These are phyloP conservation scores for Polyploca ridens DNA, from an alignment of 2,888 invertebrate genomes.

Conservation along the genomic window DNA sequence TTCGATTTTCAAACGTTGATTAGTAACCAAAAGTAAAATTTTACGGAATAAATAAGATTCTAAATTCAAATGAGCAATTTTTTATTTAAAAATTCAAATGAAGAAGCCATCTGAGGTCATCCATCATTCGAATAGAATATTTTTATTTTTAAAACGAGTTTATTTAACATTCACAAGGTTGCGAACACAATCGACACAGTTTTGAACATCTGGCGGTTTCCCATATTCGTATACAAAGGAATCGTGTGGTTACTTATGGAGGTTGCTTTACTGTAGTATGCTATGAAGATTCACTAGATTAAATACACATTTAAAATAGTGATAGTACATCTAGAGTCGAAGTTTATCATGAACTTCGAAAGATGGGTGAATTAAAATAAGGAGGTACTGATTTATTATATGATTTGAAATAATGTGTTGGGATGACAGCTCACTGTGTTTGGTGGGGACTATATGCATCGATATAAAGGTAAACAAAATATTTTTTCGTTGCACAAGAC, in stretches of 20 bases:
- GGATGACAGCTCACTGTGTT: too few relatives aligned
- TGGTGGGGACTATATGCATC: too few relatives aligned
- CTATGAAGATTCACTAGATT: conserved; percentile 4
- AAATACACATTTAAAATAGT: background rate
- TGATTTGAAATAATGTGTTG: too few relatives aligned
- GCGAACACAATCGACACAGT: background rate
- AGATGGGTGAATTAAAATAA: too few relatives aligned
- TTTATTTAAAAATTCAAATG: background rate
- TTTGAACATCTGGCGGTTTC: conserved; percentile 7
- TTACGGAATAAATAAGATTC: background rate
- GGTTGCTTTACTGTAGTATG: background rate
- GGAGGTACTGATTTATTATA: too few relatives aligned
- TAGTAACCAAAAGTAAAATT: background rate
- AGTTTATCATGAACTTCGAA: too few relatives aligned
- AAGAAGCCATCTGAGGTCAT: background rate
- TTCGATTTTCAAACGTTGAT: background rate
- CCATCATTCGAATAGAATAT: background rate
- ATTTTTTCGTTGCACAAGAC: too few relatives aligned
- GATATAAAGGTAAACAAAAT: too few relatives aligned
- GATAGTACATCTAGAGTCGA: too few relatives aligned
- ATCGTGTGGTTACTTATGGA: background rate
- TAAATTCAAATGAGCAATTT: background rate
- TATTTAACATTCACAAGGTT: conserved; percentile 1
- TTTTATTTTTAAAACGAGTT: conserved; percentile 1
- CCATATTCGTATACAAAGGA: background rate